Evolutionary conservation across 2,888 invertebrate genomes (phyloP), one percentile per base, ranked within the genome.

Genomic region (Mythimna albipuncta): DNA sequence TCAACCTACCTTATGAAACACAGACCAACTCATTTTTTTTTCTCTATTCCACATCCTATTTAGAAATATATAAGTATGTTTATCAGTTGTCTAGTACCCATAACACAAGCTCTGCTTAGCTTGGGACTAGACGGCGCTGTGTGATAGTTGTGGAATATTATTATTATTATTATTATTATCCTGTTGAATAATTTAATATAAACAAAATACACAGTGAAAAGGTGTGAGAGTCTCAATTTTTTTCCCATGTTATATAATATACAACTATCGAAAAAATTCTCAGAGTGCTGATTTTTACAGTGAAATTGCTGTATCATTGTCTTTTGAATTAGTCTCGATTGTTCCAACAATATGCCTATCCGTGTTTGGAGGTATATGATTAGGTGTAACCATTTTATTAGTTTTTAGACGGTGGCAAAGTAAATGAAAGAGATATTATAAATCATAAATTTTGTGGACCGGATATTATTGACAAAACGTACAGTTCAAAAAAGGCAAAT

Each of bases 241-340:
- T 61, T 75, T 63, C 10, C 38, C 26, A 74, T 57, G 59, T 64
- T 32, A 64, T 16, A 52, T 11, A 68, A 58, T 50, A 26, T 16
- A 52, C 11, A 68, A 58, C 54, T 35, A 62, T 62, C 2, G 16
- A 58, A 59, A 11, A 64, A n/a, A 62, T 41, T 75, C 54, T 62
- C 32, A 59, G 44, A 35, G 11, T 2, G 3, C 11, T 35, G 9
- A 21, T 13, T n/a, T 13, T 16, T 21, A 9, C 38, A 69, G 13
- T 61, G 7, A 79, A 61, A 47, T 58, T 55, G 57, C 61, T 47
- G 4, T 59, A 52, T 67, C 59, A 67, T 79, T 79, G 54, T 63
- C n/a, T 44, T 52, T 64, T 4, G 1, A 63, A 69, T 58, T 63
- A 38, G 2, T 66, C 11, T 50, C 35, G 19, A 55, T 6, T 62